Evolutionary conservation across 2,113 vertebrate genomes (phyloP), one percentile per base, ranked within the genome.

Genomic region (Myrmecobius fasciatus): DNA sequence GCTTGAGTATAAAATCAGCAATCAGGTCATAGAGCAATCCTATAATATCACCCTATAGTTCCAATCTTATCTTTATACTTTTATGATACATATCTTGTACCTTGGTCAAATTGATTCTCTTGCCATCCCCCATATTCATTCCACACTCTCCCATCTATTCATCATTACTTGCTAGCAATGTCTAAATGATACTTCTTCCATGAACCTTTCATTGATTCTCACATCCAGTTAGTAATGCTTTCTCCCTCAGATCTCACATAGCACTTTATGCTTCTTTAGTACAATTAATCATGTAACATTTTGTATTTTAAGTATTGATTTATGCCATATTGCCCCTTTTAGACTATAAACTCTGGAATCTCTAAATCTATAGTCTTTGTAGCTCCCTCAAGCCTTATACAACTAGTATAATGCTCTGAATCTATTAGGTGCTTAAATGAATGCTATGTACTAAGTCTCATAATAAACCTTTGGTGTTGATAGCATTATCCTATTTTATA

Each of bases 401-500:
- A n/a, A 17, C 60, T 20, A n/a, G 36, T 75, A 75, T n/a, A 75
- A 75, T 75, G 60, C 36, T 31, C 14, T 75, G 31, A 12, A n/a
- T n/a, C 31, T 1, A 75, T n/a, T 36, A 75, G 36, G 60, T 75
- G 14, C 31, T n/a, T 75, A 75, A 75, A 75, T 75, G 5, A n/a
- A 36, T 75, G 31, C 31, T n/a, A 75, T 5, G 14, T n/a, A n/a
- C 36, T 36, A 75, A 75, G 12, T 90, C 26, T 75, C 48, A 43
- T 91, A 48, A 89, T 51, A 94, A 49, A 54, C 90, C 20, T 26
- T 47, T 91, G 51, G 53, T 94, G 4, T 52, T 90, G 60, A 25
- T 75, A 36, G 1, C 91, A 22, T 93, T 60, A 91, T 8, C 52
- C 25, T 93, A 31, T 67, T 94, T 91, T 89, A 94, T 20, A 93